Percentiles rank a stretch among this genome's conserved stretches.
These are phyloP conservation scores for Peromyscus maniculatus DNA, from an alignment of 2,113 vertebrate species.

Conservation along the genomic window DNA sequence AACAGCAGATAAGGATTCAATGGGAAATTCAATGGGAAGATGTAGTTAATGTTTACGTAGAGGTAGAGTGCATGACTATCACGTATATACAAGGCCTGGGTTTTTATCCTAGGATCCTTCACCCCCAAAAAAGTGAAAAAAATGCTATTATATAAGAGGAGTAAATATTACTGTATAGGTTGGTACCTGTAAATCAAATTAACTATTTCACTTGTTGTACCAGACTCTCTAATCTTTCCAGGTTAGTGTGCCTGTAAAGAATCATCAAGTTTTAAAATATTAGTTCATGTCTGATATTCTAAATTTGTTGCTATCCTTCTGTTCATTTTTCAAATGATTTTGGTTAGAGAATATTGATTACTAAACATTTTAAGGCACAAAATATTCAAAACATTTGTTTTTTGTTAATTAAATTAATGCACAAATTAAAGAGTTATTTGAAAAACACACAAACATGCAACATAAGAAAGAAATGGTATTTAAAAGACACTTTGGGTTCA, in stretches of 20 bases:
- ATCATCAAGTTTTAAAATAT: background rate
- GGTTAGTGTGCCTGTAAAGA: constrained; percentile 2
- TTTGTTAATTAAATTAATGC: constrained; percentile 53
- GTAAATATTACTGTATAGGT: constrained; percentile 35
- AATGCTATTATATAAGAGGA: constrained; percentile 14
- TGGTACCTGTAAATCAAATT: background rate
- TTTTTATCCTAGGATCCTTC: background rate
- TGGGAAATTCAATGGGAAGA: constrained; percentile 40
- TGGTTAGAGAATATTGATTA: constrained; percentile 32
- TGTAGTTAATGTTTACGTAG: background rate
- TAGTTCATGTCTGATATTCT: background rate
- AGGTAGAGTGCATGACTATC: background rate
- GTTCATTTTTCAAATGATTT: constrained; percentile 6
- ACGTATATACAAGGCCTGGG: background rate
- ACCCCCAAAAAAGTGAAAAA: background rate
- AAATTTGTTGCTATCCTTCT: background rate
- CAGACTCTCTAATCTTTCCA: background rate
- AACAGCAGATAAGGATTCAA: constrained; percentile 59
- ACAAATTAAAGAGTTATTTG: constrained; percentile 7
- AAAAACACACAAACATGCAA: constrained; percentile 51
- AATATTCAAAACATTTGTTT: constrained; percentile 56
- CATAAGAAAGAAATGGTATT: constrained; percentile 34
- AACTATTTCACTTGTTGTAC: background rate
- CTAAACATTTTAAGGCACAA: constrained; percentile 8
- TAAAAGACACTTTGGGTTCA: constrained; percentile 8